Percentiles rank a stretch among this genome's conserved stretches.
phyloP scores from a whole-genome alignment of 2,888 invertebrate species.

The Resseliella maxima region DNA sequence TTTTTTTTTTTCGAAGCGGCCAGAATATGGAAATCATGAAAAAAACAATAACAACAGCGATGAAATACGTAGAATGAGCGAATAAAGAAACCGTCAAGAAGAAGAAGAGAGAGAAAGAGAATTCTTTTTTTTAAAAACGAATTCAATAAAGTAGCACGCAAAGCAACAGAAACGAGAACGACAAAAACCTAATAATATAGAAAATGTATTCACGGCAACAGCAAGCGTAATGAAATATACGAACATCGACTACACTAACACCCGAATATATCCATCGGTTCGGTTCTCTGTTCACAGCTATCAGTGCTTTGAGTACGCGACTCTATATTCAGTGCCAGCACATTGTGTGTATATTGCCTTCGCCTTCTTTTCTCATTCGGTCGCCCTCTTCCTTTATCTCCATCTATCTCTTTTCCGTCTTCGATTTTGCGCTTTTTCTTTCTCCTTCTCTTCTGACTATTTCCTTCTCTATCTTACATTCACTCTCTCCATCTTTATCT shows the following conservation, averaged over 20 bases:
- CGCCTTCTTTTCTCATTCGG: too few species aligned
- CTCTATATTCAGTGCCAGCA: neutral
- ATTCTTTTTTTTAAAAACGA: slow-evolving; percentile 17
- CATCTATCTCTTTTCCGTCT: too few species aligned
- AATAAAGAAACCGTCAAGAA: neutral
- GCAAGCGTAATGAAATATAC: slow-evolving; percentile 52
- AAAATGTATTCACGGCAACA: slow-evolving; percentile 54
- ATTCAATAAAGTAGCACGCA: slow-evolving; percentile 55
- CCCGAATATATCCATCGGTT: neutral
- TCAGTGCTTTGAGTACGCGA: neutral
- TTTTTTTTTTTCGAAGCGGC: neutral
- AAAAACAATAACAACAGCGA: neutral
- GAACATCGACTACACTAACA: slow-evolving; percentile 41
- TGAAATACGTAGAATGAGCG: neutral
- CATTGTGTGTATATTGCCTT: too few species aligned
- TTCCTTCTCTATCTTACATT: too few species aligned
- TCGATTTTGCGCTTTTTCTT: too few species aligned
- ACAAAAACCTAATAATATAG: slow-evolving; percentile 54
- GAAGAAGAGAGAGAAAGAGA: slow-evolving; percentile 1
- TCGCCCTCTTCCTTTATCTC: too few species aligned
- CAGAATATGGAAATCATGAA: neutral
- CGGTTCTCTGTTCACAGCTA: neutral
- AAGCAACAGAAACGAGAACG: slow-evolving; percentile 51
- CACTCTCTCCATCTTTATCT: too few species aligned
- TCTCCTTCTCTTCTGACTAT: too few species aligned